These are phyloP conservation scores for Lepeophtheirus nordmannii DNA, from an alignment of 2,888 invertebrate species.

Conservation along the genomic window DNA sequence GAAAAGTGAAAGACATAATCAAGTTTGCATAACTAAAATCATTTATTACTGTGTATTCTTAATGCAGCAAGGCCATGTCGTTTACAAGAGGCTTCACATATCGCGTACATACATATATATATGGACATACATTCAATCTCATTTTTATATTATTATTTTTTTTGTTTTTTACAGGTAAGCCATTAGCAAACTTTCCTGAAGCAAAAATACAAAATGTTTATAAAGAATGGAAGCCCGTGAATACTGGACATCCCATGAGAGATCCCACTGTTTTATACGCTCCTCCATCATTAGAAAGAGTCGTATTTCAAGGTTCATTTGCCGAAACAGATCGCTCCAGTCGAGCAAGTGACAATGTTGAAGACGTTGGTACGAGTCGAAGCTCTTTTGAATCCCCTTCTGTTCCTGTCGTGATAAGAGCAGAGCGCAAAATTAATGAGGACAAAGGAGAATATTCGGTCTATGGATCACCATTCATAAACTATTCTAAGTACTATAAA, in stretches of 20 bases:
- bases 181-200: conserved; percentile 9
- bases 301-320: neutral
- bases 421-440: neutral
- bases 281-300: conserved; percentile 16
- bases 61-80: no score
- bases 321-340: neutral
- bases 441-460: conserved; percentile 9
- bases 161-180: neutral
- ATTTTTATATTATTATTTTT: neutral
- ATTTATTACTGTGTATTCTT: no score
- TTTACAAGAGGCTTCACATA: no score
- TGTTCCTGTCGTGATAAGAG: conserved; percentile 7
- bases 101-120: no score
- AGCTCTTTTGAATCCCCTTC: neutral
- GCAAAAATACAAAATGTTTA: conserved; percentile 16
- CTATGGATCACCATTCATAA: conserved; percentile 20
- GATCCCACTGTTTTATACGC: conserved; percentile 6
- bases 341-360: neutral
- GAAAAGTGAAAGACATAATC: no score
- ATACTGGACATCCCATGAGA: conserved; percentile 16
- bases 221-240: conserved; percentile 19
- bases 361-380: neutral
- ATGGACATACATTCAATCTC: no score
- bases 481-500: conserved; percentile 10
- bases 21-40: no score